These are phyloP conservation scores for Cosmia pyralina DNA, from an alignment of 2,888 invertebrate genomes.

Conservation along the genomic window DNA sequence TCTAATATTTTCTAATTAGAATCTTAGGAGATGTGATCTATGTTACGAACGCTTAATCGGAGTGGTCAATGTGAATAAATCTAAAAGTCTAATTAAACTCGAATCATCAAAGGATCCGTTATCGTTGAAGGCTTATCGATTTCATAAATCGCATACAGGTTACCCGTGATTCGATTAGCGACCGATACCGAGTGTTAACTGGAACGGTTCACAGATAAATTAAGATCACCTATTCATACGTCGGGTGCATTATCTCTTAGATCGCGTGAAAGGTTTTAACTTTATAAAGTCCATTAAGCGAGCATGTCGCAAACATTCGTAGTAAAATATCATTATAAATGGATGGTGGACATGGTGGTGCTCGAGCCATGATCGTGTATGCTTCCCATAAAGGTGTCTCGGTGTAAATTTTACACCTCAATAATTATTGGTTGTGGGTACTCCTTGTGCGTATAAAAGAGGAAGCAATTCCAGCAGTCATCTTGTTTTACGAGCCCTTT, in stretches of 20 bases:
- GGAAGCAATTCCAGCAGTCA: constrained; percentile 83
- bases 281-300: constrained; percentile 84
- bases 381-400: constrained; percentile 79
- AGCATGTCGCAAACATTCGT: constrained; percentile 81
- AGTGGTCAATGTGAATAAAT: constrained; percentile 65
- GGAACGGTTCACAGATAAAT: constrained; percentile 86
- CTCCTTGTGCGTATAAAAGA: constrained; percentile 75
- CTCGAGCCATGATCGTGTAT: constrained; percentile 60
- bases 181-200: constrained; percentile 82
- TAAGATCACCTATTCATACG: constrained; percentile 89
- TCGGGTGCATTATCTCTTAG: constrained; percentile 82
- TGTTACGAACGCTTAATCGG: constrained; percentile 59
- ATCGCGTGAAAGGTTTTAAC: constrained; percentile 83
- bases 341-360: constrained; percentile 50
- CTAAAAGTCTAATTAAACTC: constrained; percentile 73
- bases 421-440: constrained; percentile 79
- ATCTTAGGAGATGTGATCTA: constrained; percentile 67
- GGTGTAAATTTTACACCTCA: constrained; percentile 84
- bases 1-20: constrained; percentile 62
- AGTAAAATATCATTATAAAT: constrained; percentile 81
- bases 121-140: constrained; percentile 77
- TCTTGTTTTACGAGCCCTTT: constrained; percentile 82
- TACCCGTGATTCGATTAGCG: constrained; percentile 83
- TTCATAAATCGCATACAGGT: constrained; percentile 83
- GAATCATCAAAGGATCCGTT: constrained; percentile 78